These are phyloP conservation scores for Electrona antarctica DNA, from an alignment of 2,113 vertebrate species.

Conservation along the genomic window DNA sequence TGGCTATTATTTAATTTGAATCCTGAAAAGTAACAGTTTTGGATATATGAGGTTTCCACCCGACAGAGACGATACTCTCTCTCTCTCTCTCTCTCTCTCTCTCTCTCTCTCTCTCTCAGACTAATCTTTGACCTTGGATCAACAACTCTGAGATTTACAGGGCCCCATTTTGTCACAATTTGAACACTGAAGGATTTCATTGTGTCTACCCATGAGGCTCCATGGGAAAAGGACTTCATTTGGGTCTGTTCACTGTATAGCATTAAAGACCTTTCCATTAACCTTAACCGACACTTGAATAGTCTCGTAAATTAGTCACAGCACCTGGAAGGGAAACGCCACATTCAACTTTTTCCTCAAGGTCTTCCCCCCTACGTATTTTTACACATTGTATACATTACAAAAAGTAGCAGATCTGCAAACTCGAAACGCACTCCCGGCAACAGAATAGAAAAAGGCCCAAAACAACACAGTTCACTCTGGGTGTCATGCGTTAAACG, in stretches of 20 bases:
- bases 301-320: conserved; percentile 21
- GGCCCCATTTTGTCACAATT: no score
- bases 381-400: no score
- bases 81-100: no score
- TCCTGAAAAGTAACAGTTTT: no score
- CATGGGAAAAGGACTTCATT: background rate
- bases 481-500: conserved; percentile 59
- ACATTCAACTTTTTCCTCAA: conserved; percentile 4
- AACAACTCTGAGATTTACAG: no score
- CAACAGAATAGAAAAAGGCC: background rate
- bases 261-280: conserved; percentile 23
- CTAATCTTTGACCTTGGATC: no score
- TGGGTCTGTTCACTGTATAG: background rate
- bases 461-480: conserved; percentile 59
- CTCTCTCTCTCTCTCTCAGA: no score
- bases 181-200: no score
- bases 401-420: no score
- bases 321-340: conserved; percentile 26
- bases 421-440: no score
- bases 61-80: no score
- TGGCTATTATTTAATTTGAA: background rate
- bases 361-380: background rate
- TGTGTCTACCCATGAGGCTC: background rate
- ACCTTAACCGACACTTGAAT: conserved; percentile 31
- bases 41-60: no score